phyloP scores from a whole-genome alignment of 2,888 invertebrate genomes.

The Nymphalis c-album region DNA sequence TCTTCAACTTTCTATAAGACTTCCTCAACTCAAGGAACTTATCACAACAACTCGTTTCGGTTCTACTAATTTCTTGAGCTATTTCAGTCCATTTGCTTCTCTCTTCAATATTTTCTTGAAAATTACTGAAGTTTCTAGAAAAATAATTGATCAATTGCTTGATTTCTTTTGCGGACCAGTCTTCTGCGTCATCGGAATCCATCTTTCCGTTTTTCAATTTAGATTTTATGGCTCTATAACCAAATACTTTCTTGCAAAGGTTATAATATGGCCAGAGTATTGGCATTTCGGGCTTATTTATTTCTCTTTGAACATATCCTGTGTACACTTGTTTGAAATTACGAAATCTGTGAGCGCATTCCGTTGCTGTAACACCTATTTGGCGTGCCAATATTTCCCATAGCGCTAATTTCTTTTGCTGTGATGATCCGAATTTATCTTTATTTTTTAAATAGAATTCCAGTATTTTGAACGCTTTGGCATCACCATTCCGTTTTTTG shows the following conservation, averaged over 20 bases:
- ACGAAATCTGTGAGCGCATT: slow-evolving; percentile 68
- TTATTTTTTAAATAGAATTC: slow-evolving; percentile 71
- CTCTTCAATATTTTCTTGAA: slow-evolving; percentile 52
- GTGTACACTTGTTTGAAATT: slow-evolving; percentile 70
- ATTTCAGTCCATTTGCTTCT: slow-evolving; percentile 53
- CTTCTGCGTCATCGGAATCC: slow-evolving; percentile 55
- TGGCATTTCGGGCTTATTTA: slow-evolving; percentile 67
- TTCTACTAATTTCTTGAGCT: slow-evolving; percentile 52
- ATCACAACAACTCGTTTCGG: slow-evolving; percentile 54
- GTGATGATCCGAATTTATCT: slow-evolving; percentile 60
- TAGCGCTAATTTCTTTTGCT: slow-evolving; percentile 55
- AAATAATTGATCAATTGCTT: slow-evolving; percentile 63
- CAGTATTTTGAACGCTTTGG: slow-evolving; percentile 66
- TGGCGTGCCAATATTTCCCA: slow-evolving; percentile 64
- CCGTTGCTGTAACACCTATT: slow-evolving; percentile 58
- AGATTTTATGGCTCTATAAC: slow-evolving; percentile 64
- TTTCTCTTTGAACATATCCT: slow-evolving; percentile 64
- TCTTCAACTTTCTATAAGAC: slow-evolving; percentile 68
- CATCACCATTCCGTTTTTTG: slow-evolving; percentile 51
- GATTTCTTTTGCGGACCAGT: slow-evolving; percentile 67
- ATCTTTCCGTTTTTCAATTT: slow-evolving; percentile 60
- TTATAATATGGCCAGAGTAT: slow-evolving; percentile 72
- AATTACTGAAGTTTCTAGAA: slow-evolving; percentile 52
- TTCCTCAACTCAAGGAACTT: slow-evolving; percentile 68
- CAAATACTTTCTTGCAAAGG: slow-evolving; percentile 72